A percentile compares a stretch with the other conserved stretches of the same genome.
phyloP scores from a whole-genome alignment of 2,113 vertebrate species.

The Colistium nudipinnis region DNA sequence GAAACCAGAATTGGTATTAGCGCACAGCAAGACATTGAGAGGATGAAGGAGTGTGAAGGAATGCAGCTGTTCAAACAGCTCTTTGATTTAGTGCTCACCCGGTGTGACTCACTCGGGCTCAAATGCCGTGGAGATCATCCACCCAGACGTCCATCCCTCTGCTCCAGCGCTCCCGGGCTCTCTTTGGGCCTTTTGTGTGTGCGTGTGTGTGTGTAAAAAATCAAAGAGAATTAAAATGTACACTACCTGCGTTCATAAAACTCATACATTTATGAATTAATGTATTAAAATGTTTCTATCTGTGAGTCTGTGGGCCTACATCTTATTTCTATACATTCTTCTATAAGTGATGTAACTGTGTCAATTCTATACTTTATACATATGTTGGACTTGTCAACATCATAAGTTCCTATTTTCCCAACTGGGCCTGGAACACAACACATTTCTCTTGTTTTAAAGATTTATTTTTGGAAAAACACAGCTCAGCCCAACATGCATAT shows the following conservation, averaged over 20 bases:
- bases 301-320: too few species aligned
- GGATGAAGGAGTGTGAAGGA: slow-evolving; percentile 74
- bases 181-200: not conserved
- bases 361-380: too few species aligned
- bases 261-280: too few species aligned
- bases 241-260: too few species aligned
- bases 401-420: not conserved
- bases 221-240: too few species aligned
- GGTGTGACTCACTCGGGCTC: slow-evolving; percentile 70
- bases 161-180: slow-evolving; percentile 29
- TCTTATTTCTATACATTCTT: too few species aligned
- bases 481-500: not conserved
- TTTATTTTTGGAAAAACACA: not conserved
- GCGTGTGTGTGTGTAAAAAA: not conserved
- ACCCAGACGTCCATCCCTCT: slow-evolving; percentile 56
- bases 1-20: slow-evolving; percentile 40
- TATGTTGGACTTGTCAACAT: not conserved
- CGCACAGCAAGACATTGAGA: slow-evolving; percentile 41
- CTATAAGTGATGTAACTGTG: too few species aligned
- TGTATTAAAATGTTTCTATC: not conserved
- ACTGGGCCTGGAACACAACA: not conserved
- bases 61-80: slow-evolving; percentile 78
- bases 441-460: not conserved
- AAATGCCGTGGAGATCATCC: slow-evolving; percentile 54
- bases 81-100: slow-evolving; percentile 76